phyloP scores from a whole-genome alignment of 2,888 invertebrate species.

The Acleris literana region DNA sequence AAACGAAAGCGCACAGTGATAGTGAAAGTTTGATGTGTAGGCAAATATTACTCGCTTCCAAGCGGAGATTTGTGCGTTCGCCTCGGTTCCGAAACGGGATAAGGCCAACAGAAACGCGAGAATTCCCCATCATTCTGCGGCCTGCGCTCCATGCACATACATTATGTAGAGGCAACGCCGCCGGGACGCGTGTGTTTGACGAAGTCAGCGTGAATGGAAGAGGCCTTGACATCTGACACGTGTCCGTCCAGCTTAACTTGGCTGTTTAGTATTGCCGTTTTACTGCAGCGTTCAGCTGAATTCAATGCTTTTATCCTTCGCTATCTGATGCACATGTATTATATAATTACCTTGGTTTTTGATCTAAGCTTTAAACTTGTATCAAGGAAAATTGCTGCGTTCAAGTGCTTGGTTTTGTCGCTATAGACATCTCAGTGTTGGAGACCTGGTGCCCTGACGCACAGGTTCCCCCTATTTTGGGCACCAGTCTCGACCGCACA shows the following conservation, averaged over 20 bases:
- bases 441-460: not conserved
- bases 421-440: too few species aligned
- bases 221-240: constrained; percentile 68
- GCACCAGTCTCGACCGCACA: too few species aligned
- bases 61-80: constrained; percentile 79
- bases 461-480: too few species aligned
- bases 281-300: constrained; percentile 41
- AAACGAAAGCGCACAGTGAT: constrained; percentile 80
- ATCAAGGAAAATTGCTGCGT: too few species aligned
- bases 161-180: constrained; percentile 65
- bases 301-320: constrained; percentile 23
- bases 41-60: constrained; percentile 80
- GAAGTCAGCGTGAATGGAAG: constrained; percentile 72
- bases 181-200: constrained; percentile 62
- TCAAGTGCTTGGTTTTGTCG: too few species aligned
- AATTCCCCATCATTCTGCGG: constrained; percentile 55
- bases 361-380: too few species aligned
- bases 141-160: constrained; percentile 57
- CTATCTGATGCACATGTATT: too few species aligned
- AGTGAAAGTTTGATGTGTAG: constrained; percentile 84
- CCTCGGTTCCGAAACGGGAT: constrained; percentile 68
- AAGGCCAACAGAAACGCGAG: constrained; percentile 61
- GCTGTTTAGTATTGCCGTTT: constrained; percentile 55
- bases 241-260: constrained; percentile 58
- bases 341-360: too few species aligned